Percentiles rank a stretch among this genome's conserved stretches.
These are phyloP conservation scores for Apis florea DNA, from an alignment of 1,140 invertebrate genomes.

Conservation along the genomic window DNA sequence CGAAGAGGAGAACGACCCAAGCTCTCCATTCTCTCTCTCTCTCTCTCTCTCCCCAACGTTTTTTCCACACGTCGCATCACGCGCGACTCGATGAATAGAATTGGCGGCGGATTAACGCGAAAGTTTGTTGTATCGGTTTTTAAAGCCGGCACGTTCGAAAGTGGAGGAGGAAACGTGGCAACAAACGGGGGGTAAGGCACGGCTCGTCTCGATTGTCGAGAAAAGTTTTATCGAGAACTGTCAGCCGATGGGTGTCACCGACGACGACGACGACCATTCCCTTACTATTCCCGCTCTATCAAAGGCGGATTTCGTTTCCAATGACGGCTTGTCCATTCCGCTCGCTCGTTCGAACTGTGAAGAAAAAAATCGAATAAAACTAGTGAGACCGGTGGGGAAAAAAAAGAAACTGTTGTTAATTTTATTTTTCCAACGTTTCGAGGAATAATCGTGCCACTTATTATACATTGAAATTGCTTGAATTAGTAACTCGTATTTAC, in stretches of 20 bases:
- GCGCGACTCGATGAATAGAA: not conserved
- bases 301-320: conserved; percentile 38
- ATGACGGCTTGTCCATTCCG: no score
- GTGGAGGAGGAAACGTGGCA: not conserved
- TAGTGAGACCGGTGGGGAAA: not conserved
- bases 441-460: no score
- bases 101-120: not conserved
- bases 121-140: conserved; percentile 19
- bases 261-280: conserved; percentile 17
- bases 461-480: no score
- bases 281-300: conserved; percentile 43
- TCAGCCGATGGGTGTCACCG: conserved; percentile 42
- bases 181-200: conserved; percentile 3
- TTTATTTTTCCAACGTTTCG: no score
- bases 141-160: not conserved
- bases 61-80: no score
- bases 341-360: no score
- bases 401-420: no score
- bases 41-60: no score
- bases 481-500: no score
- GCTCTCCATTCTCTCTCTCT: no score
- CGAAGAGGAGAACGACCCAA: not conserved
- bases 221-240: conserved; percentile 59
- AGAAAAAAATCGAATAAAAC: not conserved
- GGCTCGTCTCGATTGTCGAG: not conserved